phyloP scores from a whole-genome alignment of 2,888 invertebrate species.

The Calliopum simillimum region DNA sequence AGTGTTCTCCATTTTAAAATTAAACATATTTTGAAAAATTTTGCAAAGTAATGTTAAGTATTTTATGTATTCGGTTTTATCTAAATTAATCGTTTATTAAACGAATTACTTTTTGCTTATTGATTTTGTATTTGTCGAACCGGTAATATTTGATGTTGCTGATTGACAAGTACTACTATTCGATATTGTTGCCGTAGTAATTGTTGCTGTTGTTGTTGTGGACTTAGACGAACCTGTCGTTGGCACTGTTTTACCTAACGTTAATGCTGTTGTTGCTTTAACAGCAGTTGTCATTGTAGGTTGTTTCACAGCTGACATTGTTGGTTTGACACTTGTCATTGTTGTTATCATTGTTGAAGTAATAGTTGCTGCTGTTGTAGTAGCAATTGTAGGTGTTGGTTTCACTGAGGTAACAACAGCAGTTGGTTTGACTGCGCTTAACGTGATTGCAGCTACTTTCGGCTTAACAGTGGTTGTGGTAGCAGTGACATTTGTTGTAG shows the following conservation, averaged over 20 bases:
- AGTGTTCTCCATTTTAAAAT: too few species aligned
- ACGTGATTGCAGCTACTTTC: slow-evolving; percentile 16
- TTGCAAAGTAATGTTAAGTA: not conserved
- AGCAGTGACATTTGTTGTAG: slow-evolving; percentile 28
- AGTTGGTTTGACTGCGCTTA: slow-evolving; percentile 11
- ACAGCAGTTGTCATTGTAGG: slow-evolving; percentile 15
- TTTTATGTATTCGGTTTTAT: not conserved
- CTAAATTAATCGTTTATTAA: slow-evolving; percentile 1
- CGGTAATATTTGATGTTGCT: slow-evolving; percentile 30
- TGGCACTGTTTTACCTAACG: slow-evolving; percentile 31
- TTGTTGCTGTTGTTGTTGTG: slow-evolving; percentile 31
- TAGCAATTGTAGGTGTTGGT: slow-evolving; percentile 2
- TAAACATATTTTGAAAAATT: not conserved
- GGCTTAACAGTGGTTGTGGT: not conserved
- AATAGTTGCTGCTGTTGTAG: slow-evolving; percentile 13
- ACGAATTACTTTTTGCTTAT: slow-evolving; percentile 45
- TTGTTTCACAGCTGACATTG: not conserved
- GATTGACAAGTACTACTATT: slow-evolving; percentile 34
- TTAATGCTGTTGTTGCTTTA: slow-evolving; percentile 25
- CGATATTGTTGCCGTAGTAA: slow-evolving; percentile 17
- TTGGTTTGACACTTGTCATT: slow-evolving; percentile 2
- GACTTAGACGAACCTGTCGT: slow-evolving; percentile 9
- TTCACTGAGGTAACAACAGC: slow-evolving; percentile 11
- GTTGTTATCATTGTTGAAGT: slow-evolving; percentile 5
- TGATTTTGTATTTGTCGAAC: slow-evolving; percentile 34